Evolutionary conservation across 2,888 invertebrate species (phyloP).

Genomic region (Tuberolachnus salignus): DNA sequence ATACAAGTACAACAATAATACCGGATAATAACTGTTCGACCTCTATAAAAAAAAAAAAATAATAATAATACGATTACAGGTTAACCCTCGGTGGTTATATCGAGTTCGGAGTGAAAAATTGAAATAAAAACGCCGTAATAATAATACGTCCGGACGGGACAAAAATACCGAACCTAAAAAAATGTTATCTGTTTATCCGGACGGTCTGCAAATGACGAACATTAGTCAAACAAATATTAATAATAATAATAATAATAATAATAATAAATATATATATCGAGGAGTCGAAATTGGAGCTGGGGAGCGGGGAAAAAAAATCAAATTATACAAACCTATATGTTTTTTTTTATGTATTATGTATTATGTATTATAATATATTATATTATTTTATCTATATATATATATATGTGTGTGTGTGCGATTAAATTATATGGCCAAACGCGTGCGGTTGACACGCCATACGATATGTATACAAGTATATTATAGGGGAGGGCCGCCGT

Average conservation of each 20-base stretch:
- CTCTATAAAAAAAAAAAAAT: too few species aligned
- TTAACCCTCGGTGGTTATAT: too few species aligned
- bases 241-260: not conserved
- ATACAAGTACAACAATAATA: too few species aligned
- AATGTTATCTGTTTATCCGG: too few species aligned
- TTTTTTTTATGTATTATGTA: not conserved
- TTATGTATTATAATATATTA: not conserved
- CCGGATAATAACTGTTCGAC: too few species aligned
- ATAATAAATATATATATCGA: not conserved
- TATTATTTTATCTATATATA: too few species aligned
- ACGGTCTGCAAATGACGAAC: conserved; percentile 7
- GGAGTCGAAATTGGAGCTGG: not conserved
- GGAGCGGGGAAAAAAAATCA: not conserved
- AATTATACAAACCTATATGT: not conserved
- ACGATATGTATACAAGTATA: not conserved
- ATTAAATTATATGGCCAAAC: conserved; percentile 7
- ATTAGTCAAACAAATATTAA: conserved; percentile 17
- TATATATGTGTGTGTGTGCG: not conserved
- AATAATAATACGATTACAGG: too few species aligned
- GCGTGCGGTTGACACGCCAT: conserved; percentile 30
- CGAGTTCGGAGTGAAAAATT: too few species aligned
- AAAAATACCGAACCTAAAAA: too few species aligned
- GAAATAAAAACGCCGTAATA: too few species aligned
- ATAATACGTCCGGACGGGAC: too few species aligned
- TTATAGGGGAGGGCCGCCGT: not conserved